Conservation (phyloP, 30 jellyfish, hydroid and myxozoan genomes). For the Chrysaora quinquecirrha region DNA sequence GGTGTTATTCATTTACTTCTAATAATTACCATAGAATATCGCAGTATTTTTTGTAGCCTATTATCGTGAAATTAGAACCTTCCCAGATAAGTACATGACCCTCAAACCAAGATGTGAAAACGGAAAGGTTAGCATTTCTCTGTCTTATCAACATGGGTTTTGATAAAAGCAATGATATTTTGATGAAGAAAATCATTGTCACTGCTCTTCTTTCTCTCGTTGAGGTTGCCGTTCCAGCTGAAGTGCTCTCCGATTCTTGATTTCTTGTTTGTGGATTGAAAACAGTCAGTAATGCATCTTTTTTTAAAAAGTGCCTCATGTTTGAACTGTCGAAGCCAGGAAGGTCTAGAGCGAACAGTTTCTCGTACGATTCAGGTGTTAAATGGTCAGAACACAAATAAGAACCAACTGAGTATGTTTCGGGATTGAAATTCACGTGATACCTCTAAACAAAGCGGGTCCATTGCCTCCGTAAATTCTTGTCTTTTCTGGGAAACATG, state of each 20-base stretch:
- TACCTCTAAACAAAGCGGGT: neutral
- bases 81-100: too few species aligned
- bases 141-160: too few species aligned
- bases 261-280: slow-evolving; percentile 2
- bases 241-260: neutral
- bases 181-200: too few species aligned
- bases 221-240: neutral
- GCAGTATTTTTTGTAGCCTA: too few species aligned
- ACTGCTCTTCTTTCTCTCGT: slow-evolving; percentile 9
- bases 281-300: slow-evolving; percentile 1
- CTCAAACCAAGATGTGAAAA: too few species aligned
- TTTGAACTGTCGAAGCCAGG: slow-evolving; percentile 16
- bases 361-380: neutral
- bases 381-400: neutral
- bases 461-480: slow-evolving; percentile 5
- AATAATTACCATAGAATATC: too few species aligned
- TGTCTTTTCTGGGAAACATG: neutral
- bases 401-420: slow-evolving; percentile 2
- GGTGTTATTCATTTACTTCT: too few species aligned
- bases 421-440: slow-evolving; percentile 2
- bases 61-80: too few species aligned
- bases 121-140: too few species aligned
- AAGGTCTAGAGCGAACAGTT: slow-evolving; percentile 12
- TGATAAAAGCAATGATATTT: too few species aligned
- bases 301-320: neutral